Percentiles rank a stretch among this genome's conserved stretches.
Evolutionary conservation across 2,888 invertebrate species (phyloP).

Genomic region (Lottia scabra): DNA sequence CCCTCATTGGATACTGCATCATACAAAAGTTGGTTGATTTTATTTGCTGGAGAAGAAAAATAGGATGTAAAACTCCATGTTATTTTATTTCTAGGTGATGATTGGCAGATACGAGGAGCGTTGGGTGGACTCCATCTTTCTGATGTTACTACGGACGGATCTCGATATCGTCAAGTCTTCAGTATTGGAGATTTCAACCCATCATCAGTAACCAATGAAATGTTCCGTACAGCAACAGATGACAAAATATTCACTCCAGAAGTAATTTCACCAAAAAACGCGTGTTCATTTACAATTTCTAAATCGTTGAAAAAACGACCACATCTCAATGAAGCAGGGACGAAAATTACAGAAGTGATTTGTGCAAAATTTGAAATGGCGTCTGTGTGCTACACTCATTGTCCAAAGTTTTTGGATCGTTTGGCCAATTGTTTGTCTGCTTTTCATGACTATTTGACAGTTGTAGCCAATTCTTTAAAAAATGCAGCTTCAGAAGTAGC

Average conservation of each 20-base stretch:
- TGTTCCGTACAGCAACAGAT: slow-evolving; percentile 63
- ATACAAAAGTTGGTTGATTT: too few species aligned
- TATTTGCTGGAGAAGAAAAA: too few species aligned
- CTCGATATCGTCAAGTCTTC: slow-evolving; percentile 83
- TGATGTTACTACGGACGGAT: slow-evolving; percentile 86
- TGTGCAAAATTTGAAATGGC: slow-evolving; percentile 77
- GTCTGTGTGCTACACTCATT: slow-evolving; percentile 94
- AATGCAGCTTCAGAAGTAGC: slow-evolving; percentile 95
- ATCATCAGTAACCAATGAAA: slow-evolving; percentile 18
- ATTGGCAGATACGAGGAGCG: slow-evolving; percentile 83
- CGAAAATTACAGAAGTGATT: slow-evolving; percentile 18
- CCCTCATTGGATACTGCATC: too few species aligned
- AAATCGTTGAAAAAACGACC: slow-evolving; percentile 9
- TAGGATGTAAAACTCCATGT: too few species aligned
- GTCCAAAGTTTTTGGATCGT: slow-evolving; percentile 86
- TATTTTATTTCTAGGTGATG: slow-evolving; percentile 68
- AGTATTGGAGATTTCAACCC: slow-evolving; percentile 49
- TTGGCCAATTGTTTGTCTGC: slow-evolving; percentile 89
- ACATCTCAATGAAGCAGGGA: not conserved
- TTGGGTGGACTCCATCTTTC: slow-evolving; percentile 89
- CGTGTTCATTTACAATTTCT: slow-evolving; percentile 24
- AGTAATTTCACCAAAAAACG: slow-evolving; percentile 19
- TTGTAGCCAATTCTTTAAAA: slow-evolving; percentile 86
- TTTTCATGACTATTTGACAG: slow-evolving; percentile 88
- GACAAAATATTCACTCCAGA: slow-evolving; percentile 15